Evolutionary conservation across 2,797 vertebrate species (phyloP), one percentile per base, ranked within the genome.

Genomic region (Gouania willdenowi): DNA sequence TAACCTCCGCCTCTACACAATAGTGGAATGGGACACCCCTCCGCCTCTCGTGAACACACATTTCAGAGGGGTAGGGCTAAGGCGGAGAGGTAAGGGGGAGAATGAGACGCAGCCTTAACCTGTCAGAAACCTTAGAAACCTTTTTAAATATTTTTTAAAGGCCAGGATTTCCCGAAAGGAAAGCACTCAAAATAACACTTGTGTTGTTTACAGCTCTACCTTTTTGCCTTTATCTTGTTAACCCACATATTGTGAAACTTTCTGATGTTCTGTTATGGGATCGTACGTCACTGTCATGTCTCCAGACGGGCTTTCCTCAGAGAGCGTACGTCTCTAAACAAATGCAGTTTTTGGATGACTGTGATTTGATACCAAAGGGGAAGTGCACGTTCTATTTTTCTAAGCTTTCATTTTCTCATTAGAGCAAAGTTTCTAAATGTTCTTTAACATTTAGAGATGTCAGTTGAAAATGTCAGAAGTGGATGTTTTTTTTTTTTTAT

Each of bases 401-500:
- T 31, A 8, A 8, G 12, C 19, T 4, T 41, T 51, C 3, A 7
- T 35, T 35, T 36, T 8, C 27, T 4, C 1, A 1, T 43, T n/a
- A 30, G 15, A 16, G 8, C 21, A 15, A 10, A 36, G 9, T 14
- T 17, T 34, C 15, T 29, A 55, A 43, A 30, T 8, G 31, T 34
- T 20, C 6, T 14, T 21, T 32, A 5, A 42, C 24, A 7, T 46
- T 32, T 18, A 7, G 34, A 29, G 29, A n/a, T 28, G 25, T 28
- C n/a, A 21, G 14, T 43, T 65, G 46, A 46, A 65, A 25, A 59
- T 51, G 33, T 15, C 29, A 32, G 22, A 37, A 36, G n/a, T n/a
- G n/a, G n/a, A n/a, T n/a, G n/a, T n/a, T n/a, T n/a, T n/a, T n/a
- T n/a, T n/a, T n/a, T n/a, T n/a, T 22, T 49, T 29, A 23, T 29